Evolutionary conservation across 2,888 invertebrate species (phyloP).

Genomic region (Baronia brevicornis): DNA sequence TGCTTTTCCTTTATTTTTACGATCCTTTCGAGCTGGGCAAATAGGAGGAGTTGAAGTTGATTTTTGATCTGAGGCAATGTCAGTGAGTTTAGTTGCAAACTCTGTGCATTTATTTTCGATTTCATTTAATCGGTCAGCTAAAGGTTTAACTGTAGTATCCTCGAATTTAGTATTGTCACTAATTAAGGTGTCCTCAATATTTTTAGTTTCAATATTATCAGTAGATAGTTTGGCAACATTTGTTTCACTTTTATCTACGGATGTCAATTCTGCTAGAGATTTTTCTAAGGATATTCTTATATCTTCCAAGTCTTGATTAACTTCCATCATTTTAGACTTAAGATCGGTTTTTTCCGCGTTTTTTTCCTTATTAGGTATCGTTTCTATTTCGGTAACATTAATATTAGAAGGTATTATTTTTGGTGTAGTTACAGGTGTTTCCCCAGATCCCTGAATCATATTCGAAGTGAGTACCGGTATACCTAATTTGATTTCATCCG

Average conservation of each 20-base stretch:
- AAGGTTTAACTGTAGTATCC: conserved; percentile 11
- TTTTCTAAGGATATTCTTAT: conserved; percentile 57
- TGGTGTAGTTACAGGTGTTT: conserved; percentile 31
- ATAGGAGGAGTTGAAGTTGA: conserved; percentile 21
- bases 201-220: conserved; percentile 11
- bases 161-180: conserved; percentile 9
- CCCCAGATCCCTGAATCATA: conserved; percentile 37
- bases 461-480: conserved; percentile 27
- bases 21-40: conserved; percentile 50
- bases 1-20: conserved; percentile 53
- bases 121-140: conserved; percentile 11
- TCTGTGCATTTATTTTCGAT: conserved; percentile 8
- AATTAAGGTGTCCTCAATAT: conserved; percentile 13
- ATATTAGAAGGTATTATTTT: conserved; percentile 25
- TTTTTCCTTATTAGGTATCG: conserved; percentile 15
- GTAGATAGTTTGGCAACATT: conserved; percentile 29
- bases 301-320: conserved; percentile 63
- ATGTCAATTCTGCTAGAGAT: conserved; percentile 56
- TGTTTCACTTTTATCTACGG: conserved; percentile 47
- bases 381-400: conserved; percentile 25
- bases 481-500: conserved; percentile 28
- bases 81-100: background rate
- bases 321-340: conserved; percentile 64
- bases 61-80: background rate
- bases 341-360: conserved; percentile 50